phyloP scores from a whole-genome alignment of 1,140 invertebrate genomes.

The Dermatophagoides farinae region DNA sequence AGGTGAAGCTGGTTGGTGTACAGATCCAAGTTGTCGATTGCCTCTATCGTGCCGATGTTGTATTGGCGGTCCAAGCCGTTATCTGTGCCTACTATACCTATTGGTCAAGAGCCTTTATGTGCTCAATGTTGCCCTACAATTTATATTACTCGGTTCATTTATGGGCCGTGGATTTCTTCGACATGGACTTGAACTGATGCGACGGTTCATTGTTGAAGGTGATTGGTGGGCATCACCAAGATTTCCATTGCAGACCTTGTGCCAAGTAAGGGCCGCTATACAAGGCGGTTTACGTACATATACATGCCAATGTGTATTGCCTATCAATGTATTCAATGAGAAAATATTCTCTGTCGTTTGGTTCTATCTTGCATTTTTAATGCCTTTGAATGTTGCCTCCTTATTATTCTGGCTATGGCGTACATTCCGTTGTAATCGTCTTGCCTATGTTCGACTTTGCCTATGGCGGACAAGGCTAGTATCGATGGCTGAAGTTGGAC shows the following conservation, averaged over 20 bases:
- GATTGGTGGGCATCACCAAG: conserved; percentile 27
- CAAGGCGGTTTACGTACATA: conserved; percentile 26
- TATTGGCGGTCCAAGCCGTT: conserved; percentile 25
- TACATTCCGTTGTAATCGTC: conserved; percentile 23
- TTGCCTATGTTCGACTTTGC: conserved; percentile 26
- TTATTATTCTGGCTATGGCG: conserved; percentile 28
- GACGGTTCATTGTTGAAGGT: conserved; percentile 20
- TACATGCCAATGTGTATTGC: conserved; percentile 32
- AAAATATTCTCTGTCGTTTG: conserved; percentile 32
- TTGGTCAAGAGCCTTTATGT: conserved; percentile 28
- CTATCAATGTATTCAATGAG: conserved; percentile 36
- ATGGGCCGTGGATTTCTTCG: conserved; percentile 25
- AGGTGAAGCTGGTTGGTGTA: conserved; percentile 24
- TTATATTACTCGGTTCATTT: conserved; percentile 28
- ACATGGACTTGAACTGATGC: conserved; percentile 25
- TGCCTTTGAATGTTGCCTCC: conserved; percentile 25
- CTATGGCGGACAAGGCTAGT: conserved; percentile 25
- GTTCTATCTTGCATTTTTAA: conserved; percentile 27
- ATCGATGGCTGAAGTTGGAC: conserved; percentile 22
- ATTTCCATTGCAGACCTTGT: conserved; percentile 27
- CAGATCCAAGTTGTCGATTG: conserved; percentile 23
- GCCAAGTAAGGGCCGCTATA: conserved; percentile 25
- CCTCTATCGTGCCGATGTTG: conserved; percentile 21
- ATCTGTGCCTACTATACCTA: conserved; percentile 28
- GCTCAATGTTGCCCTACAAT: conserved; percentile 28